These are phyloP conservation scores for Meiosimyza platycephala DNA, from an alignment of 2,888 invertebrate species.

Conservation along the genomic window DNA sequence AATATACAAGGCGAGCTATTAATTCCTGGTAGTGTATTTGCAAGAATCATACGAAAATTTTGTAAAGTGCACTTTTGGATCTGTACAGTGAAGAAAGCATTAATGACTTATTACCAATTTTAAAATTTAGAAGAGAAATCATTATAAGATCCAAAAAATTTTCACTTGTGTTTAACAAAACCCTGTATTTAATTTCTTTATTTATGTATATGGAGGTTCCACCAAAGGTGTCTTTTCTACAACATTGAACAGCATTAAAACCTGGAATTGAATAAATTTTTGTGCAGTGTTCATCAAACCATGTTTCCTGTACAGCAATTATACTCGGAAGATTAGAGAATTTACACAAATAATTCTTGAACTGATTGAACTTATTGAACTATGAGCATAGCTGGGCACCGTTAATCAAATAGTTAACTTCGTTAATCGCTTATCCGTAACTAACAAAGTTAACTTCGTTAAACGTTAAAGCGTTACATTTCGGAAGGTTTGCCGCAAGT, in stretches of 20 bases:
- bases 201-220: conserved; percentile 6
- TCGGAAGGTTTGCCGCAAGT: no score
- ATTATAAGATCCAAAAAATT: background rate
- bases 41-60: background rate
- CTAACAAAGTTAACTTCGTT: no score
- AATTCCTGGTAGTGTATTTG: background rate
- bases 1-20: conserved; percentile 8
- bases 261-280: background rate
- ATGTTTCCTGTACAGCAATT: background rate
- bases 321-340: no score
- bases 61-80: conserved; percentile 7
- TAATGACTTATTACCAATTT: conserved; percentile 2
- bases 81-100: background rate
- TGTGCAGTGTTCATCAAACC: background rate
- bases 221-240: background rate
- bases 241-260: background rate
- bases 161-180: background rate
- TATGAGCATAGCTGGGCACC: no score
- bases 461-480: no score
- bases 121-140: background rate
- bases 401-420: no score
- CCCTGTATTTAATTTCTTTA: background rate
- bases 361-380: no score
- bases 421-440: no score
- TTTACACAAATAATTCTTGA: no score